These are phyloP conservation scores for Anaspis maculata DNA, from an alignment of 2,888 invertebrate species.

Conservation along the genomic window DNA sequence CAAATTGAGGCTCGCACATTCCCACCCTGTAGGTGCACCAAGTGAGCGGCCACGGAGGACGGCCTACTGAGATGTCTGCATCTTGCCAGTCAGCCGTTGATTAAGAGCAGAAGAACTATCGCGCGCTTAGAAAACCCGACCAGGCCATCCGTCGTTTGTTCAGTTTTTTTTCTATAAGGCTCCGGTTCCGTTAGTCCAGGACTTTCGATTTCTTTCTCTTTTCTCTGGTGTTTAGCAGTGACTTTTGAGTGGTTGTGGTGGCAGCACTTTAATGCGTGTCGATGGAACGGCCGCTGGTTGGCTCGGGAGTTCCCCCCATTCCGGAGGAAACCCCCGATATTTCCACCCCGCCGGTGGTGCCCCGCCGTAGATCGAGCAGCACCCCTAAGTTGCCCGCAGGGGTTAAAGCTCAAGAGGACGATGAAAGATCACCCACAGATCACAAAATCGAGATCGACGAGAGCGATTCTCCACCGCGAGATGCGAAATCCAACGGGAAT, in stretches of 20 bases:
- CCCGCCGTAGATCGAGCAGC: conserved; percentile 9
- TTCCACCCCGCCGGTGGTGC: conserved; percentile 4
- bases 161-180: too few relatives aligned
- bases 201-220: too few relatives aligned
- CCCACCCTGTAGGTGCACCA: conserved; percentile 32
- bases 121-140: too few relatives aligned
- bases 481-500: conserved; percentile 7
- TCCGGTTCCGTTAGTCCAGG: too few relatives aligned
- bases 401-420: too few relatives aligned
- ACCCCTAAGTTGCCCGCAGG: too few relatives aligned
- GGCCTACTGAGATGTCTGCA: conserved; percentile 25
- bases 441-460: too few relatives aligned
- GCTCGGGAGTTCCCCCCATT: conserved; percentile 7
- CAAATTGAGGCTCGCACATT: conserved; percentile 22
- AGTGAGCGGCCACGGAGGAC: conserved; percentile 28
- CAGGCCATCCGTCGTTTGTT: too few relatives aligned
- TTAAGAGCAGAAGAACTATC: conserved; percentile 31
- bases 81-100: conserved; percentile 30
- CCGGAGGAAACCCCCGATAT: conserved; percentile 3
- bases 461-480: conserved; percentile 4
- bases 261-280: conserved; percentile 10
- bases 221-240: conserved; percentile 7
- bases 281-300: conserved; percentile 6
- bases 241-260: too few relatives aligned
- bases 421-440: too few relatives aligned